Evolutionary conservation across 2,797 vertebrate species (phyloP).

Genomic region (Xyrichtys novacula): DNA sequence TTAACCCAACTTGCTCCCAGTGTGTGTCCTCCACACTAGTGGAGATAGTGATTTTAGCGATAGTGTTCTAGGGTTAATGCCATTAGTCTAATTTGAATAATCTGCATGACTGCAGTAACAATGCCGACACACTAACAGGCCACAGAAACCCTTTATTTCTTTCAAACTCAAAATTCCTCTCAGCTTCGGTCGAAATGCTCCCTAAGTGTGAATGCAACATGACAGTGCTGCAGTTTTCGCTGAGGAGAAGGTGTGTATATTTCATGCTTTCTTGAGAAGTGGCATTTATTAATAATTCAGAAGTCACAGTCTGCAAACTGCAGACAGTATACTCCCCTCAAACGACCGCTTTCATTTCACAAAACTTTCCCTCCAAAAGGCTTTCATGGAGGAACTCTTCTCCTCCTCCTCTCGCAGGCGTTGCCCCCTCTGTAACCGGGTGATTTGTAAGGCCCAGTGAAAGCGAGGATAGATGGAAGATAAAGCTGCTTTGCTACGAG

Average conservation of each 20-base stretch:
- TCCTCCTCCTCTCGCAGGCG: background rate
- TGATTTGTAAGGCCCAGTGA: slow-evolving; percentile 18
- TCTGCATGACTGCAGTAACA: too few relatives aligned
- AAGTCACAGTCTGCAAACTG: background rate
- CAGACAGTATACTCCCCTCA: background rate
- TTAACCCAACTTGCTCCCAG: too few relatives aligned
- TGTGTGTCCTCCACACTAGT: too few relatives aligned
- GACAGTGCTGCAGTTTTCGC: background rate
- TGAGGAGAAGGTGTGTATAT: background rate
- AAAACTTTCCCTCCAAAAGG: background rate
- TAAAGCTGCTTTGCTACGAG: slow-evolving; percentile 33
- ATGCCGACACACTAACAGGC: too few relatives aligned
- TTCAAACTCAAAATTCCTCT: too few relatives aligned
- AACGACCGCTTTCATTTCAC: background rate
- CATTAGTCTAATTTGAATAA: too few relatives aligned
- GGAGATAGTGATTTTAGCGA: too few relatives aligned
- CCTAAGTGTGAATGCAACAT: background rate
- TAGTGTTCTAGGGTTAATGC: too few relatives aligned
- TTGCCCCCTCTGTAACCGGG: slow-evolving; percentile 4
- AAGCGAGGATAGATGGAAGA: slow-evolving; percentile 28
- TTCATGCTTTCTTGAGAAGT: slow-evolving; percentile 1
- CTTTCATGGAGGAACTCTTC: background rate
- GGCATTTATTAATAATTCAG: slow-evolving; percentile 10
- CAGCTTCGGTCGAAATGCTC: too few relatives aligned
- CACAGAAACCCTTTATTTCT: too few relatives aligned